Evolutionary conservation across 1,140 invertebrate species (phyloP).

Genomic region (Aphelenchoides avenae): DNA sequence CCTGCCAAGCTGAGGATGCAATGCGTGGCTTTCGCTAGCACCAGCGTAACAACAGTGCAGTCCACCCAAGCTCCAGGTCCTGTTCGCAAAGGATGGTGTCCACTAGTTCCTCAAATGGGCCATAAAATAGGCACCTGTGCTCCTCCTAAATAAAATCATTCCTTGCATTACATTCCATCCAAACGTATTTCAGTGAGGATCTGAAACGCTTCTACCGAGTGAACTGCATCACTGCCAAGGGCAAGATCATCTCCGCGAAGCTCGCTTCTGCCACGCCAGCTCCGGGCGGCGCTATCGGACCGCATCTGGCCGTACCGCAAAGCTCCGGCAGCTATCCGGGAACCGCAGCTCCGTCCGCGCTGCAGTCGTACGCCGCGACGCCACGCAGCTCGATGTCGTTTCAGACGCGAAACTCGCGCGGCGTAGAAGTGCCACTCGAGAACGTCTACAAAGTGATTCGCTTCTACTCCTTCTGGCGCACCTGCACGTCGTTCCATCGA

Average conservation of each 20-base stretch:
- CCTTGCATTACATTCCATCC: too few relatives aligned
- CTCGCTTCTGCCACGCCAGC: conserved; percentile 40
- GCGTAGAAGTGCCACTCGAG: conserved; percentile 45
- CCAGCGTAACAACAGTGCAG: too few relatives aligned
- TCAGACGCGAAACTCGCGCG: too few relatives aligned
- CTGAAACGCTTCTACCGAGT: conserved; percentile 55
- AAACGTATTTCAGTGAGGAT: conserved; percentile 49
- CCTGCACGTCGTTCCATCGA: conserved; percentile 58
- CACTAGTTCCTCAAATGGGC: too few relatives aligned
- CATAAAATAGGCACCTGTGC: too few relatives aligned
- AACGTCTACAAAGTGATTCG: conserved; percentile 57
- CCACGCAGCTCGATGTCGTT: conserved; percentile 26
- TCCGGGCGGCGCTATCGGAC: conserved; percentile 33
- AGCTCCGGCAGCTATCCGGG: conserved; percentile 23
- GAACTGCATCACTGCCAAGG: conserved; percentile 53
- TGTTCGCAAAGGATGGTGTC: too few relatives aligned
- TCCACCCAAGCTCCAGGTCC: too few relatives aligned
- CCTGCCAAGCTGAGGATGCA: too few relatives aligned
- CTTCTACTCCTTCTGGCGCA: conserved; percentile 59
- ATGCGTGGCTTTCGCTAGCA: too few relatives aligned
- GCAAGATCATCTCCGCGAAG: conserved; percentile 48
- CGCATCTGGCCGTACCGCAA: too few relatives aligned
- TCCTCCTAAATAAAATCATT: too few relatives aligned
- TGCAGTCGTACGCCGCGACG: conserved; percentile 26
- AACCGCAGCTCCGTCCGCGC: conserved; percentile 1